Conservation (phyloP, 1,140 invertebrate species). For the Dreissena polymorpha region DNA sequence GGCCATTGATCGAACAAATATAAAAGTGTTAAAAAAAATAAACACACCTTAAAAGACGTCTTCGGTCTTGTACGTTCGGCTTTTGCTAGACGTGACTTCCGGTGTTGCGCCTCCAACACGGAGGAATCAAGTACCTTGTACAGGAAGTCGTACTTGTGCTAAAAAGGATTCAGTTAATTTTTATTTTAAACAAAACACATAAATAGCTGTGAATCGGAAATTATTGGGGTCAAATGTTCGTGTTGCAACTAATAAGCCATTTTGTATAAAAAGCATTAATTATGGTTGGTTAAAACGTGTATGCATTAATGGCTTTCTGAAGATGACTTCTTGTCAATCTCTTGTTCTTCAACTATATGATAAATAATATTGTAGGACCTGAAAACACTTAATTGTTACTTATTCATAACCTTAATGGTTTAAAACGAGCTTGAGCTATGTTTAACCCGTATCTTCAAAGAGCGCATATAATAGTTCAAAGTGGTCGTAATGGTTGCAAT, state of each 20-base stretch:
- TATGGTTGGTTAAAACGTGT: too few species aligned
- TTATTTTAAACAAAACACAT: background rate
- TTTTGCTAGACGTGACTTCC: background rate
- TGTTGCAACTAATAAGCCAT: background rate
- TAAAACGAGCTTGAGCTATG: too few species aligned
- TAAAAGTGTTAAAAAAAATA: background rate
- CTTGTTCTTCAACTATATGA: too few species aligned
- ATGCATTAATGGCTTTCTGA: too few species aligned
- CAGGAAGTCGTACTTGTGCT: conserved; percentile 54
- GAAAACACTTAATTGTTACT: too few species aligned
- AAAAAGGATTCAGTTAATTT: background rate
- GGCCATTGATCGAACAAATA: too few species aligned
- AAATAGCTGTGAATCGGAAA: background rate
- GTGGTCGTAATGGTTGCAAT: too few species aligned
- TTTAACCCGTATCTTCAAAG: too few species aligned
- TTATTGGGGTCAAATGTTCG: background rate
- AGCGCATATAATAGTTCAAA: too few species aligned
- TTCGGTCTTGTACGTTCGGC: conserved; percentile 22
- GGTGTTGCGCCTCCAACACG: conserved; percentile 22
- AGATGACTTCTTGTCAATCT: too few species aligned
- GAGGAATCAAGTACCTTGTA: conserved; percentile 43
- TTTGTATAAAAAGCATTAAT: background rate
- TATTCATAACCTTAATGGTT: too few species aligned
- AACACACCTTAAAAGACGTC: conserved; percentile 26
- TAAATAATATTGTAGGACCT: too few species aligned